A percentile compares a stretch with the other conserved stretches of the same genome.
Evolutionary conservation across 1,140 invertebrate species (phyloP).

Genomic region (Drosophila repletoides): DNA sequence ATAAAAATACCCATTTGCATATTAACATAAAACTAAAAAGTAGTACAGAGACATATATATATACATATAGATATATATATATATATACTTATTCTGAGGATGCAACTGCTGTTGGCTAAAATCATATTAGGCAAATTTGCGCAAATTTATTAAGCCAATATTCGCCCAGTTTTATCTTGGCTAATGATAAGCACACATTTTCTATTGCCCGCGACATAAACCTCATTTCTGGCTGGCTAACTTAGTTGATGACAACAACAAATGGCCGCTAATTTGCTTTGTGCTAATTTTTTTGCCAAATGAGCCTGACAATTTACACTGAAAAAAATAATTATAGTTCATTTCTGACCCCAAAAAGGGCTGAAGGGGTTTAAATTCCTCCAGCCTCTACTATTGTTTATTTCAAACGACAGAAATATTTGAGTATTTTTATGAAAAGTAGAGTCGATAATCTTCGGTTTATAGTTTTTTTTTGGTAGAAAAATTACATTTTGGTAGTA

Average conservation of each 20-base stretch:
- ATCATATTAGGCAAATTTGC: slow-evolving; percentile 36
- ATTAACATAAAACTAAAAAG: slow-evolving; percentile 17
- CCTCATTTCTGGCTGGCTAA: slow-evolving; percentile 47
- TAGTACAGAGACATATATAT: not conserved
- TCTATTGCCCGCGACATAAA: slow-evolving; percentile 29
- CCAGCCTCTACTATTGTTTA: no score
- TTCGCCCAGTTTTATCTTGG: slow-evolving; percentile 20
- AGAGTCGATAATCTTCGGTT: no score
- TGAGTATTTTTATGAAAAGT: no score
- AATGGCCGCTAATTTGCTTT: slow-evolving; percentile 25
- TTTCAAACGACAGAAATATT: no score
- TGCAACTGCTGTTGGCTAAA: slow-evolving; percentile 5
- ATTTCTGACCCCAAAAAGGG: no score
- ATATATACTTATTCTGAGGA: no score
- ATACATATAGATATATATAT: not conserved
- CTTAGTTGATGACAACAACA: slow-evolving; percentile 30
- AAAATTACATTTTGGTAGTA: no score
- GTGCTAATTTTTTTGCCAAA: slow-evolving; percentile 22
- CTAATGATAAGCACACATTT: slow-evolving; percentile 38
- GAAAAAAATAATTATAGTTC: no score
- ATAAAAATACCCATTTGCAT: slow-evolving; percentile 58
- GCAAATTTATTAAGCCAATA: slow-evolving; percentile 51
- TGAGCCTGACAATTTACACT: slow-evolving; percentile 4
- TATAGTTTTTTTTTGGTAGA: no score
- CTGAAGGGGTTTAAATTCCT: no score